Base-by-base conservation (phyloP, 1,140 invertebrate genomes). In the Theocolax elegans region DNA sequence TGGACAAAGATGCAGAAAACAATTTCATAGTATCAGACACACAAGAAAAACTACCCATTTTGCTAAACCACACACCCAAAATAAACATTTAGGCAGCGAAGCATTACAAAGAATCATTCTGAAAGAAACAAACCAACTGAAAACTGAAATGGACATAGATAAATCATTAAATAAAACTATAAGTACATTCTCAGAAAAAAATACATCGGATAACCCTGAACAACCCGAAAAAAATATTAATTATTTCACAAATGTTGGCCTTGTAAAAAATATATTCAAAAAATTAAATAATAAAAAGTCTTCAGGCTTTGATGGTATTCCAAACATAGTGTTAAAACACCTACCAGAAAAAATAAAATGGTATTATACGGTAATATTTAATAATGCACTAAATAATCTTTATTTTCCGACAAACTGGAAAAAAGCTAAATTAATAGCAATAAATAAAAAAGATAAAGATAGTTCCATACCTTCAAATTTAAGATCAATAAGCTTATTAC, bases 401-500 rank as follows among this genome's bases (percentile, higher is more conserved):
- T 48, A 48, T 21, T 48, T 21, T 23, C 19, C 46, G 7, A 4
- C 19, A 48, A 48, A 19, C 6, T 48, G 46, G 46, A 48, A 48
- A 21, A 48, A 21, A 48, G 46, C 46, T 8, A 48, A 48, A 48
- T 19, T 48, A 48, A 48, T 48, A 21, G n/a, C 19, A 48, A 21
- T 48, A 7, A 7, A 2, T 7, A 48, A 48, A 48, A 48, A 48
- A 21, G 21, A 19, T 21, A 21, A 48, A 21, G 13, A 44, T 6
- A 3, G 7, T n/a, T 9, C 40, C 15, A 3, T 44, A 15, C 40
- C 13, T 3, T 6, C 6, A 7, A 44, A 44, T n/a, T n/a, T 44
- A 15, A 12, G 63, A 15, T 64, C 72, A 8, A 74, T 74, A 1
- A 67, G 68, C 31, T 21, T 74, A 0, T 12, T 74, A 0, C 70